Conservation (phyloP, 2,113 vertebrate species). For the Pteruthius melanotis region DNA sequence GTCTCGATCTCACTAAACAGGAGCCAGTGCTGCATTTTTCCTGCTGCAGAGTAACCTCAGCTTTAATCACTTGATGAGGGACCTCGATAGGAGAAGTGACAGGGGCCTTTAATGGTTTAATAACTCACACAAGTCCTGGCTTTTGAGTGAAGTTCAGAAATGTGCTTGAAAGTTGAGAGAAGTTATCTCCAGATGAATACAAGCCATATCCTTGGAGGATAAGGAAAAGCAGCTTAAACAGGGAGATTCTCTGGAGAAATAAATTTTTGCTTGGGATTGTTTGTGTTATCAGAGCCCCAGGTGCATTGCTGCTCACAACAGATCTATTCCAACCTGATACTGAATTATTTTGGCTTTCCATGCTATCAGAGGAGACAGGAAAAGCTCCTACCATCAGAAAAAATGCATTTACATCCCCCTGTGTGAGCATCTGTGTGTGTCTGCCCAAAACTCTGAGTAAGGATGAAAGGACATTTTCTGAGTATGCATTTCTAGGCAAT, state of each 20-base stretch:
- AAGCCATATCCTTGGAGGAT: background rate
- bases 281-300: background rate
- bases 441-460: background rate
- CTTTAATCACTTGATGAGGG: conserved; percentile 50
- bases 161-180: background rate
- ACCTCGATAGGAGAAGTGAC: conserved; percentile 8
- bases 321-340: background rate
- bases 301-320: background rate
- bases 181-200: background rate
- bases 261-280: background rate
- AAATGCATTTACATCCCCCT: background rate
- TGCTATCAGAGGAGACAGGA: background rate
- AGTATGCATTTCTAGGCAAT: background rate
- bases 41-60: conserved; percentile 25
- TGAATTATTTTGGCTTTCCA: background rate
- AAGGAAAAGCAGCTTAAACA: background rate
- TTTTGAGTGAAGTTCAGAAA: background rate
- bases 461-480: background rate
- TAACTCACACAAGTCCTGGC: conserved; percentile 16
- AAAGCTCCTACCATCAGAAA: background rate
- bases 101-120: conserved; percentile 11
- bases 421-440: fast-evolving
- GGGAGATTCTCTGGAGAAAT: background rate
- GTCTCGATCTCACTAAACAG: conserved; percentile 2
- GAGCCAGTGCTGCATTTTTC: conserved; percentile 36